phyloP scores from a whole-genome alignment of 2,113 vertebrate genomes.

The Phyllopteryx taeniolatus region DNA sequence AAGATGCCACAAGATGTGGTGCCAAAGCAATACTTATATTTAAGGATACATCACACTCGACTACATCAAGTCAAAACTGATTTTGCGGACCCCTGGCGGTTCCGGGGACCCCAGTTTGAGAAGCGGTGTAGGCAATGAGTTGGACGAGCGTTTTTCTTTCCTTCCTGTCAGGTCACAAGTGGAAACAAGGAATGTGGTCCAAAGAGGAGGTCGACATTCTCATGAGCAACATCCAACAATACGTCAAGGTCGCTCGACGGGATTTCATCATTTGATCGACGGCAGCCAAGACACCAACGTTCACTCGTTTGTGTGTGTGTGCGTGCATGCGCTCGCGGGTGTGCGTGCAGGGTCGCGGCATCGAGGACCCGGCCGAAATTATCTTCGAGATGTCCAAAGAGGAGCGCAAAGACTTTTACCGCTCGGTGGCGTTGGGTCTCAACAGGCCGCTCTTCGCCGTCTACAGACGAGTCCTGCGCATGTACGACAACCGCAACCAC shows the following conservation, averaged over 20 bases:
- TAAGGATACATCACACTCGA: too few relatives aligned
- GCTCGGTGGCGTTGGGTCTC: conserved; percentile 93
- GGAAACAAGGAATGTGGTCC: conserved; percentile 99
- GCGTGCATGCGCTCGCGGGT: neutral
- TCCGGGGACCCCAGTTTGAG: too few relatives aligned
- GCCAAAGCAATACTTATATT: too few relatives aligned
- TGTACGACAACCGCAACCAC: conserved; percentile 99
- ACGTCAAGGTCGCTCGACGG: conserved; percentile 82
- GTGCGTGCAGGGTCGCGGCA: conserved; percentile 83
- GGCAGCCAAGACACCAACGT: neutral
- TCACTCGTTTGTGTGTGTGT: neutral
- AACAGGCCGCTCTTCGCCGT: conserved; percentile 97
- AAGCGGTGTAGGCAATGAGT: neutral
- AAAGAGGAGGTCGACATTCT: conserved; percentile 98
- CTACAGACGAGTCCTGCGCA: conserved; percentile 93
- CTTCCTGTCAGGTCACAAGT: conserved; percentile 85
- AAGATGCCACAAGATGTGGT: too few relatives aligned
- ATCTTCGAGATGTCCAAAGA: conserved; percentile 99
- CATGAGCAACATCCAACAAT: conserved; percentile 96
- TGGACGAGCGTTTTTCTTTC: neutral
- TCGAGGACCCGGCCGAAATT: conserved; percentile 95
- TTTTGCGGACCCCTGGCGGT: too few relatives aligned
- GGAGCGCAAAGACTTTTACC: conserved; percentile 98
- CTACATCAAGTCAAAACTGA: too few relatives aligned
- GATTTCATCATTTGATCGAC: neutral